Conservation (phyloP, 2,113 vertebrate genomes). For the Paedocypris sp. region DNA sequence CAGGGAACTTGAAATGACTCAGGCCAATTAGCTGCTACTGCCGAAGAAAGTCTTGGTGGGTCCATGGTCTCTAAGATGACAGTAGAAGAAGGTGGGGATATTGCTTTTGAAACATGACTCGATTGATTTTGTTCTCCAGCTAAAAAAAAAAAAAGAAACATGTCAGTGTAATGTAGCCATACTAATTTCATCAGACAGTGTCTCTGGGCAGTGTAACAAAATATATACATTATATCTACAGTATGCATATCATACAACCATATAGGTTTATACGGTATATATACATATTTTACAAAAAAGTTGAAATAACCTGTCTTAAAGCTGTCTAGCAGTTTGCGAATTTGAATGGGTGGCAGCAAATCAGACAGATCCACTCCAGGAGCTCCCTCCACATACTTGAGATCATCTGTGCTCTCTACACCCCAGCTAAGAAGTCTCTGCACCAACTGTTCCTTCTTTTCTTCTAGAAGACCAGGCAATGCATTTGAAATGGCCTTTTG, state of each 20-base stretch:
- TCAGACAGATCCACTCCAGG: slow-evolving; percentile 3
- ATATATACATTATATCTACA: neutral
- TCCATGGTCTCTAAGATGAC: neutral
- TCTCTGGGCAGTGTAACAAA: neutral
- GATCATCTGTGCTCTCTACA: neutral
- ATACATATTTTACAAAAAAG: neutral
- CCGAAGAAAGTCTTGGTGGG: neutral
- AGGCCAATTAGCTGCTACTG: neutral
- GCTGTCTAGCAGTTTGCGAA: neutral
- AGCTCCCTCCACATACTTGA: slow-evolving; percentile 1
- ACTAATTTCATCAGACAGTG: no score
- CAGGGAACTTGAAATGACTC: neutral
- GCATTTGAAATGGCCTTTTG: neutral
- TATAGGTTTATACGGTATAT: no score
- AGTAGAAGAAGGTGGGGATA: neutral
- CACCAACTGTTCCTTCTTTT: neutral
- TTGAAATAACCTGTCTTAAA: slow-evolving; percentile 2
- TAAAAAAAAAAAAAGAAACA: neutral
- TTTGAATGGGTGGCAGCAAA: neutral
- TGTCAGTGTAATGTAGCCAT: neutral
- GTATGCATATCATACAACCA: neutral
- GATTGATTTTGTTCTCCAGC: neutral
- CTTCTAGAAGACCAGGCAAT: neutral
- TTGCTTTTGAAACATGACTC: neutral
- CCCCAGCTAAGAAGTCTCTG: slow-evolving; percentile 4